These are phyloP conservation scores for Cyprinus carpio DNA, from an alignment of 2,113 vertebrate species.

Conservation along the genomic window DNA sequence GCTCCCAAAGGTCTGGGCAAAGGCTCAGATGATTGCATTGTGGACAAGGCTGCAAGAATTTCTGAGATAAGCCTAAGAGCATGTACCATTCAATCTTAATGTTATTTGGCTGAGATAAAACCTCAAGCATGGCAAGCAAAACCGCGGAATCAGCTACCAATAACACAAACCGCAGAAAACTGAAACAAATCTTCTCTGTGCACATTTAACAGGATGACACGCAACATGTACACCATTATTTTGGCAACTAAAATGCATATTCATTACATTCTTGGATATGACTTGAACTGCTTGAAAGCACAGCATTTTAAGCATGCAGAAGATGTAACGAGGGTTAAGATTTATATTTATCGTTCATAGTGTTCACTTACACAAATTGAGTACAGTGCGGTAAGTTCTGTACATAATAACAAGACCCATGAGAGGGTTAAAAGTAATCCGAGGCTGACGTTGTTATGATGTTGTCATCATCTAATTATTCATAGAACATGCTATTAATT, in stretches of 20 bases:
- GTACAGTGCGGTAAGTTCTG: background rate
- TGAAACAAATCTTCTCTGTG: background rate
- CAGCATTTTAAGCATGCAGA: background rate
- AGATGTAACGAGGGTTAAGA: background rate
- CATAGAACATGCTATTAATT: constrained; percentile 61
- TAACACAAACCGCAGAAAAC: constrained; percentile 25
- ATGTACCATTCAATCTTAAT: constrained; percentile 26
- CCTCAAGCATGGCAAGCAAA: constrained; percentile 8
- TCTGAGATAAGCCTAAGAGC: constrained; percentile 34
- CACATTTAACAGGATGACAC: background rate
- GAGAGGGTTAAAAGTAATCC: constrained; percentile 53
- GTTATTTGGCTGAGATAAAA: constrained; percentile 13
- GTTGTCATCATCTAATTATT: constrained; percentile 66
- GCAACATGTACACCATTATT: background rate
- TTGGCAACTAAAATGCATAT: background rate
- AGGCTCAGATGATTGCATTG: constrained; percentile 30
- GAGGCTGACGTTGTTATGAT: constrained; percentile 59
- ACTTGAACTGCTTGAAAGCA: background rate
- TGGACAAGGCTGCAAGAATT: constrained; percentile 29
- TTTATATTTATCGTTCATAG: background rate
- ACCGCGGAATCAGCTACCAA: background rate
- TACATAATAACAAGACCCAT: constrained; percentile 35
- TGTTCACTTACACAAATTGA: background rate
- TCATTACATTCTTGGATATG: background rate
- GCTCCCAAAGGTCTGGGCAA: constrained; percentile 32